Conservation (phyloP, 1,140 invertebrate genomes). For the Leptoteleia sp. region DNA sequence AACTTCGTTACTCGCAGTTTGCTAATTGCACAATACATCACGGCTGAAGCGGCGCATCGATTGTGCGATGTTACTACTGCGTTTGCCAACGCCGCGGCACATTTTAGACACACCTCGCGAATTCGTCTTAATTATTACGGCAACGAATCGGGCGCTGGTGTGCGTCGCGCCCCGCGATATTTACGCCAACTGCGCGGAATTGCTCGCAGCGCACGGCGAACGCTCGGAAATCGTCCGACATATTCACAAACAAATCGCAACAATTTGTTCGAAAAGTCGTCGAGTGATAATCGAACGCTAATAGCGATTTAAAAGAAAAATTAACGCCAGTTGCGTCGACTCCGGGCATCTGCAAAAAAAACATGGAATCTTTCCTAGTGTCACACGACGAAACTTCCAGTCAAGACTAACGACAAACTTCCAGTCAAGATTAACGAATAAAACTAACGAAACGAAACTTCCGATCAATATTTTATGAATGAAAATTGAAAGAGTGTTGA, state of each 20-base stretch:
- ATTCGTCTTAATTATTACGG: slow-evolving; percentile 42
- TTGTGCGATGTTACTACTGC: slow-evolving; percentile 7
- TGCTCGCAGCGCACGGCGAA: background rate
- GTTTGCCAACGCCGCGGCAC: slow-evolving; percentile 1
- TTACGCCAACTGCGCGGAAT: slow-evolving; percentile 4
- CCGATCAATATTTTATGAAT: no score
- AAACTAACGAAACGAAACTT: no score
- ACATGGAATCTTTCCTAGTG: no score
- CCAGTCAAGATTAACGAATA: no score
- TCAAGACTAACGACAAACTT: no score
- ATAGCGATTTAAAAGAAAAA: no score
- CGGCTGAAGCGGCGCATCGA: slow-evolving; percentile 19
- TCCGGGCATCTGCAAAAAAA: no score
- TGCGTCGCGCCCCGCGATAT: background rate
- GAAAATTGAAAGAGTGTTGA: no score
- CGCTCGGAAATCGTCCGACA: background rate
- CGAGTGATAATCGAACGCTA: background rate
- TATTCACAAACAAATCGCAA: background rate
- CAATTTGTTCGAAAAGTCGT: background rate
- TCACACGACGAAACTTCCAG: no score
- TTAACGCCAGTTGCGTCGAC: no score
- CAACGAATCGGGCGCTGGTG: slow-evolving; percentile 3
- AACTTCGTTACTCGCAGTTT: slow-evolving; percentile 14
- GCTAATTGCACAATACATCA: slow-evolving; percentile 38
- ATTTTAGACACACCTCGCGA: slow-evolving; percentile 27